Conservation (phyloP, 2,797 vertebrate species). For the Tinamus major region DNA sequence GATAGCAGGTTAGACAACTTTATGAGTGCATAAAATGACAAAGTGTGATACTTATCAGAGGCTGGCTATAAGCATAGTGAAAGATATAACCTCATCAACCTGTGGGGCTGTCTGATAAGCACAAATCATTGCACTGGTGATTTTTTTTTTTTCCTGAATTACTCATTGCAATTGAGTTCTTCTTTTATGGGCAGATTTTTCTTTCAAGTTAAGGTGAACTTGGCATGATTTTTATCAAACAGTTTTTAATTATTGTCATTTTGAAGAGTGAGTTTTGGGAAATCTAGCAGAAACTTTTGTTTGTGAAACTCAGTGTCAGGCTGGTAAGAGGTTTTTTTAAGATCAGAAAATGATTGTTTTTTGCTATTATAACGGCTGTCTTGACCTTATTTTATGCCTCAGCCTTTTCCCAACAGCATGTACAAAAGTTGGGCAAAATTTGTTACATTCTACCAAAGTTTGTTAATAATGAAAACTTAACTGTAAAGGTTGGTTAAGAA, state of each 20-base stretch:
- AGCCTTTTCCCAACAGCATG: not conserved
- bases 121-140: not conserved
- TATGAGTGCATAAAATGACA: not conserved
- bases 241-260: not conserved
- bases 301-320: not conserved
- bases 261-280: not conserved
- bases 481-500: not conserved
- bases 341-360: not conserved
- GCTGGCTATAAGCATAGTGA: not conserved
- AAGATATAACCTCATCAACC: not conserved
- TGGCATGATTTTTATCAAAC: not conserved
- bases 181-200: not conserved
- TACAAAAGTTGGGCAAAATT: not conserved
- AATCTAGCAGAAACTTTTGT: not conserved
- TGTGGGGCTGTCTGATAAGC: not conserved
- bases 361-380: not conserved
- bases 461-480: not conserved
- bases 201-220: not conserved
- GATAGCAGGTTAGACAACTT: not conserved
- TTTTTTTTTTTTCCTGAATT: slow-evolving; percentile 5
- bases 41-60: not conserved
- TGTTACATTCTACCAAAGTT: not conserved
- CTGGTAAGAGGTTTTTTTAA: not conserved
- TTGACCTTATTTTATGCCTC: not conserved
- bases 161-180: not conserved